phyloP scores from a whole-genome alignment of 1,140 invertebrate species.

The Drosophila quadrilineata region DNA sequence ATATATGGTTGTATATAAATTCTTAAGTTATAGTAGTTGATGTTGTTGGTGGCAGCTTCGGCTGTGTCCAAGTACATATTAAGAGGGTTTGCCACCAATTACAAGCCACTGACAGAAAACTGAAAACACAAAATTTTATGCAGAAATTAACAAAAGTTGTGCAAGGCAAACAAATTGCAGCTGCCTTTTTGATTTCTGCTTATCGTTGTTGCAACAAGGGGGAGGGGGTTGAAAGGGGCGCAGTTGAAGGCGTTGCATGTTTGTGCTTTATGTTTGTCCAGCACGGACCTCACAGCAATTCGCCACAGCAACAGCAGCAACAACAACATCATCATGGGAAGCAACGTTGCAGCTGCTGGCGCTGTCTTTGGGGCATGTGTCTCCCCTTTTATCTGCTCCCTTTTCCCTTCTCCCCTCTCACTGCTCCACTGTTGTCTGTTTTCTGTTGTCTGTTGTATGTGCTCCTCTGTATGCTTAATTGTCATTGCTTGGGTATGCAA shows the following conservation, averaged over 20 bases:
- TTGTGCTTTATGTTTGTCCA: slow-evolving; percentile 32
- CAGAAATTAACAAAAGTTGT: slow-evolving; percentile 49
- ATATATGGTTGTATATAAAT: no score
- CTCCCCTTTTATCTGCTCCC: no score
- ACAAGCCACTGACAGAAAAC: no score
- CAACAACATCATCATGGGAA: no score
- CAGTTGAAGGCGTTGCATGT: slow-evolving; percentile 4
- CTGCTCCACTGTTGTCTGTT: no score
- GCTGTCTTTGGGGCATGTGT: neutral
- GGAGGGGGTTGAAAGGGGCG: neutral
- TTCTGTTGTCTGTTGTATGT: no score
- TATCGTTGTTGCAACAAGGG: slow-evolving; percentile 35
- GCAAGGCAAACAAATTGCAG: slow-evolving; percentile 27
- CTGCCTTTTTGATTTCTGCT: slow-evolving; percentile 64
- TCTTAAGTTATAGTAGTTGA: no score
- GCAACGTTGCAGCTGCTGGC: slow-evolving; percentile 14
- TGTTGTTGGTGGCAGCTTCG: neutral
- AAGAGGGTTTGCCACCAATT: no score
- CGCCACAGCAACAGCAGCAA: neutral
- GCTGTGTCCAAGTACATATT: no score
- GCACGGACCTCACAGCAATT: slow-evolving; percentile 11
- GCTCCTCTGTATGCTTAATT: slow-evolving; percentile 46
- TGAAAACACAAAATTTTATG: slow-evolving; percentile 47
- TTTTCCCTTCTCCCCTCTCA: no score
- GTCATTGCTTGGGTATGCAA: slow-evolving; percentile 31